Conservation (phyloP, 2,888 invertebrate genomes). For the Leuctra nigra region DNA sequence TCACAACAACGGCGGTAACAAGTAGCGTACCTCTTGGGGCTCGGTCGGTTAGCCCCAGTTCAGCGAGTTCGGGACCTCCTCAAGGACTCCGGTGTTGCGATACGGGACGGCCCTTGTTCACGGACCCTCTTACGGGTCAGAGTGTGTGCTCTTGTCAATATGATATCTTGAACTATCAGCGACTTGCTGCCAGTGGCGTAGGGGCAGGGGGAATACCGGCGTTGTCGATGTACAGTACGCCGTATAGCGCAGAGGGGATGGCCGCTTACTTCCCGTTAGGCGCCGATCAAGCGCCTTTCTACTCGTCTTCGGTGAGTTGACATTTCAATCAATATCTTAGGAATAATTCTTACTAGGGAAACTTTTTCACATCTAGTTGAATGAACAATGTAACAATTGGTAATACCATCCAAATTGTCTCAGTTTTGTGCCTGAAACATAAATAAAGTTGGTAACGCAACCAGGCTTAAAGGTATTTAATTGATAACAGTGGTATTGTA, state of each 20-base stretch:
- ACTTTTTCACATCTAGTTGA: too few relatives aligned
- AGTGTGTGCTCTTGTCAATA: constrained; percentile 88
- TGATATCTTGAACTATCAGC: constrained; percentile 79
- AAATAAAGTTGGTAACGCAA: too few relatives aligned
- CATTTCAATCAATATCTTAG: too few relatives aligned
- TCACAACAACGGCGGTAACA: constrained; percentile 12
- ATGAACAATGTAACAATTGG: too few relatives aligned
- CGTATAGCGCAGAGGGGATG: constrained; percentile 67
- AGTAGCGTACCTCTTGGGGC: constrained; percentile 16
- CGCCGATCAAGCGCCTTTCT: constrained; percentile 80
- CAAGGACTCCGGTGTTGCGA: constrained; percentile 70
- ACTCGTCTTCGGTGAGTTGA: constrained; percentile 72
- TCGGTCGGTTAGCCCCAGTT: constrained; percentile 19
- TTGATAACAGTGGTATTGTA: too few relatives aligned
- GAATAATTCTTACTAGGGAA: too few relatives aligned
- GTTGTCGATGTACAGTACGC: constrained; percentile 72
- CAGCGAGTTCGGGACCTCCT: constrained; percentile 30
- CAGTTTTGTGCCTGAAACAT: too few relatives aligned
- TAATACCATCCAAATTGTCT: too few relatives aligned
- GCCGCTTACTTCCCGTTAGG: constrained; percentile 81
- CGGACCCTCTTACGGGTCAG: constrained; percentile 83
- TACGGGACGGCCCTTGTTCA: constrained; percentile 84
- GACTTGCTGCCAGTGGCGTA: constrained; percentile 56
- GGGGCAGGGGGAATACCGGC: constrained; percentile 62
- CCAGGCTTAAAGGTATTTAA: too few relatives aligned